phyloP scores from a whole-genome alignment of 2,797 vertebrate genomes.

The Clangula hyemalis region DNA sequence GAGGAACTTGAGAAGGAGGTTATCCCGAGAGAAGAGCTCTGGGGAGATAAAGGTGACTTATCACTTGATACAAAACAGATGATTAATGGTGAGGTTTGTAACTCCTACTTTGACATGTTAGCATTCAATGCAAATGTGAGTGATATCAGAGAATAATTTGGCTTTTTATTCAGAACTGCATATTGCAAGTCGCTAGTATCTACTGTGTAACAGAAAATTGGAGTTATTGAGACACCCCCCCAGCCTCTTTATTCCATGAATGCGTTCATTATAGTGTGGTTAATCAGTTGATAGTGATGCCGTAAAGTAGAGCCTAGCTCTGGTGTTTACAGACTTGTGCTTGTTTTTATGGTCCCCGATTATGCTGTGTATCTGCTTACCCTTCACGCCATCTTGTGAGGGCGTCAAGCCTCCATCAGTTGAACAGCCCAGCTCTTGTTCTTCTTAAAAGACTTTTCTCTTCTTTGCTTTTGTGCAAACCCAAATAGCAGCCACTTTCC shows the following conservation, averaged over 20 bases:
- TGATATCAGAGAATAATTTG: neutral
- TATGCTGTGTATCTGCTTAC: neutral
- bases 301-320: neutral
- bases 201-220: neutral
- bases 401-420: neutral
- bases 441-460: conserved; percentile 13
- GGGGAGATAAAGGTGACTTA: neutral
- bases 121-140: neutral
- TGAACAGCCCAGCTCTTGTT: conserved; percentile 27
- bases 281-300: neutral
- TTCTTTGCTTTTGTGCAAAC: conserved; percentile 37
- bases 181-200: neutral
- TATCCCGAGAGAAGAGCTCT: neutral
- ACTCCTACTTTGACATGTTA: neutral
- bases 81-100: neutral
- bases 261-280: neutral
- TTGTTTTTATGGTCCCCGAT: neutral
- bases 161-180: neutral
- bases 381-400: neutral
- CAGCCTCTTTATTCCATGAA: neutral
- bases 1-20: neutral
- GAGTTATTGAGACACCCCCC: neutral
- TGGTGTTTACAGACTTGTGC: conserved; percentile 1
- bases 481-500: conserved; percentile 53
- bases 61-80: neutral